phyloP scores from a whole-genome alignment of 2,113 vertebrate species.

The Vulpes lagopus region DNA sequence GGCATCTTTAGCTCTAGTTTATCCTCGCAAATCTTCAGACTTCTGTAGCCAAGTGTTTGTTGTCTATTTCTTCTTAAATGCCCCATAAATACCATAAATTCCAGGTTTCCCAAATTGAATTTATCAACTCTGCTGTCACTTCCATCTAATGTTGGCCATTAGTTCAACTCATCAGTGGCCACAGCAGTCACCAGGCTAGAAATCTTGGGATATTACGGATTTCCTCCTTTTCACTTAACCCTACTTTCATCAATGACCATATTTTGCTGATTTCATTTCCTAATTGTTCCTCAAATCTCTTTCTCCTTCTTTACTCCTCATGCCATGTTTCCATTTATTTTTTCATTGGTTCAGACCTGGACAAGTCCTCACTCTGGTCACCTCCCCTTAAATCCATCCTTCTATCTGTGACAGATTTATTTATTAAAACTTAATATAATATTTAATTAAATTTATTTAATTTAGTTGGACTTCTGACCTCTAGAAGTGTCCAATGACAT shows the following conservation, averaged over 20 bases:
- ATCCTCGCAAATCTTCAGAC: not conserved
- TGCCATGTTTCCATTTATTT: not conserved
- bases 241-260: not conserved
- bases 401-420: not conserved
- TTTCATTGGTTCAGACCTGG: not conserved
- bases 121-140: not conserved
- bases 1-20: not conserved
- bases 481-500: not conserved
- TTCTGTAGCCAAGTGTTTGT: not conserved
- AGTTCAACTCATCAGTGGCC: not conserved
- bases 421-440: not conserved
- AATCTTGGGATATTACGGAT: not conserved
- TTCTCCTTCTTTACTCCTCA: not conserved
- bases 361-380: not conserved
- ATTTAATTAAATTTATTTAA: not conserved
- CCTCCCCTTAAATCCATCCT: not conserved
- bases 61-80: not conserved
- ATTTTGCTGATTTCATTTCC: constrained; percentile 4
- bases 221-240: not conserved
- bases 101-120: not conserved
- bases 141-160: not conserved
- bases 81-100: not conserved
- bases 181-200: not conserved
- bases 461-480: not conserved
- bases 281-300: not conserved